Evolutionary conservation across 2,888 invertebrate species (phyloP).

Genomic region (Imbricaverruca yamaguchii): DNA sequence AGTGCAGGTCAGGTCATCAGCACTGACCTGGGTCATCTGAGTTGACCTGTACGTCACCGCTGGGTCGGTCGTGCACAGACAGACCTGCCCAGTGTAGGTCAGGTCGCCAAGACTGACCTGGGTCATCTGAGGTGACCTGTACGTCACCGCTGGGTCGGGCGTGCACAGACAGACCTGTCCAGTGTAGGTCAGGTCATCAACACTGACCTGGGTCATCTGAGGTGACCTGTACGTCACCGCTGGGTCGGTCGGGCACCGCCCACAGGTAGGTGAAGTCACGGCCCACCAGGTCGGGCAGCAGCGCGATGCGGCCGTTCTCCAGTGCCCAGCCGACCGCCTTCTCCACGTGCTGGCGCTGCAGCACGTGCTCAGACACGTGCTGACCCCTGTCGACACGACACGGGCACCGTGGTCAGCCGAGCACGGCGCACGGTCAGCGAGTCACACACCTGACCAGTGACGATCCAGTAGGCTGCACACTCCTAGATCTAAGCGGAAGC

Average conservation of each 20-base stretch:
- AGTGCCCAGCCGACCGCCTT: slow-evolving; percentile 4
- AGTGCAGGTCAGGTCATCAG: no score
- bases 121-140: no score
- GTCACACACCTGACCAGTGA: neutral
- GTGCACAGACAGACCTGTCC: no score
- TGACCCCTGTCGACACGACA: neutral
- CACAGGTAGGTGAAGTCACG: slow-evolving; percentile 10
- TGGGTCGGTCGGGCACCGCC: neutral
- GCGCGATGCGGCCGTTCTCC: neutral
- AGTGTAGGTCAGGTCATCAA: no score
- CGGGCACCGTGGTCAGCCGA: neutral
- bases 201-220: neutral
- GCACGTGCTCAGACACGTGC: neutral
- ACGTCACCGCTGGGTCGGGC: no score
- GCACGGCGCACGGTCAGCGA: neutral
- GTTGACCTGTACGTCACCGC: neutral
- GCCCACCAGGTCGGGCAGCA: slow-evolving; percentile 1
- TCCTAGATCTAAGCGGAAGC: no score
- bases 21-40: neutral
- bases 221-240: neutral
- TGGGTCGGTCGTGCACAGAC: neutral
- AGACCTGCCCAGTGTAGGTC: no score
- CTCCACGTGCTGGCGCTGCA: neutral
- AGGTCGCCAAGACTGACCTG: no score
- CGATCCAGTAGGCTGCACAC: no score